phyloP scores from a whole-genome alignment of 2,797 vertebrate species.

The Poeciliopsis infans region DNA sequence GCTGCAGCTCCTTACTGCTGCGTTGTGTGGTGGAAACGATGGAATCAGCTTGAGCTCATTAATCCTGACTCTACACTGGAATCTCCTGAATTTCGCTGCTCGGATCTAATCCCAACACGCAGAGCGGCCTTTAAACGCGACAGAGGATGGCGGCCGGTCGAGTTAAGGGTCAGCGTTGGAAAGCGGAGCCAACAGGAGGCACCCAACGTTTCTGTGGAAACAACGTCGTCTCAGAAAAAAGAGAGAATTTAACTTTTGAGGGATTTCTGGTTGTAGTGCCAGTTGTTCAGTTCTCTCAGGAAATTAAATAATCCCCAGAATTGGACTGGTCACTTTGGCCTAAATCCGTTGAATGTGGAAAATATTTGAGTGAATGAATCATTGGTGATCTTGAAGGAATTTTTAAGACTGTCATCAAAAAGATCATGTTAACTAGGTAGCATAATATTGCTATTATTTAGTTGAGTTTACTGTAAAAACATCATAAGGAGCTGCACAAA shows the following conservation, averaged over 20 bases:
- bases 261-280: neutral
- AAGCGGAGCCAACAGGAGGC: constrained; percentile 20
- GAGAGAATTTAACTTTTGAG: constrained; percentile 4
- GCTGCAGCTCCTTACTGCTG: constrained; percentile 20
- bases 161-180: constrained; percentile 30
- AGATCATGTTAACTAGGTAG: too few species aligned
- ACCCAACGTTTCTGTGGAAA: constrained; percentile 13
- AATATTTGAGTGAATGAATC: neutral
- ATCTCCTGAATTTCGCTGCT: constrained; percentile 31
- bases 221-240: neutral
- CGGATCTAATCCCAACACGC: constrained; percentile 47
- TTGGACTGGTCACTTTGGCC: neutral
- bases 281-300: neutral
- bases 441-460: too few species aligned
- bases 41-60: constrained; percentile 56
- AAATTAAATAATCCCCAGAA: neutral
- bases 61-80: constrained; percentile 48
- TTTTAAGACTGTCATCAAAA: neutral
- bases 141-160: constrained; percentile 28
- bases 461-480: too few species aligned
- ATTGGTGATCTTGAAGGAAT: neutral
- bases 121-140: constrained; percentile 35
- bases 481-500: too few species aligned
- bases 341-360: neutral
- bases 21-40: constrained; percentile 49